These are phyloP conservation scores for Drosophila simulans DNA, from an alignment of 1,140 invertebrate species.

Conservation along the genomic window DNA sequence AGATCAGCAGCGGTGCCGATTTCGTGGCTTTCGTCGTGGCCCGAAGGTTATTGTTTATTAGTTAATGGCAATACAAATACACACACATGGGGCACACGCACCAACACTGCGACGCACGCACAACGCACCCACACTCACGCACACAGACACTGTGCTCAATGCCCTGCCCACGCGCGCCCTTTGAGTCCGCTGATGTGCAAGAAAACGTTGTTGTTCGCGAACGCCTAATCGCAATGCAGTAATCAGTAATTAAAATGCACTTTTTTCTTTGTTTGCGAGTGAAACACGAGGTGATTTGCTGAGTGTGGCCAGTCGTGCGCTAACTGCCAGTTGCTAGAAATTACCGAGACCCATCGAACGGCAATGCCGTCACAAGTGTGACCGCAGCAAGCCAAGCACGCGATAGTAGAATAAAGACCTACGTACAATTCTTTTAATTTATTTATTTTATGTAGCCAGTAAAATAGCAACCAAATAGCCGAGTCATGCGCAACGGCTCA, in stretches of 20 bases:
- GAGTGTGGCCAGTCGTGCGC: slow-evolving; percentile 24
- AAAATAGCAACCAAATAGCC: background rate
- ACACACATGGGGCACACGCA: slow-evolving; percentile 39
- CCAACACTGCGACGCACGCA: slow-evolving; percentile 47
- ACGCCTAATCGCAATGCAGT: slow-evolving; percentile 53
- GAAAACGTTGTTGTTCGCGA: slow-evolving; percentile 49
- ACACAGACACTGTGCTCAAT: slow-evolving; percentile 29
- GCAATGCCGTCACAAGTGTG: background rate
- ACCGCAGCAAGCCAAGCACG: slow-evolving; percentile 26
- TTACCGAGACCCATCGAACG: too few species aligned
- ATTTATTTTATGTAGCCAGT: slow-evolving; percentile 9
- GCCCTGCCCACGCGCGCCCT: slow-evolving; percentile 47
- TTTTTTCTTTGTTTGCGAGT: slow-evolving; percentile 81
- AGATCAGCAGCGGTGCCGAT: slow-evolving; percentile 20
- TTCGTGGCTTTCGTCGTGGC: slow-evolving; percentile 45
- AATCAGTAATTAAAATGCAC: slow-evolving; percentile 77
- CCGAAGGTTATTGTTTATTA: slow-evolving; percentile 82
- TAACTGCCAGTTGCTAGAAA: background rate
- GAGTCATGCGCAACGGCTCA: slow-evolving; percentile 66
- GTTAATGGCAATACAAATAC: slow-evolving; percentile 78
- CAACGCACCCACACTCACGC: slow-evolving; percentile 39
- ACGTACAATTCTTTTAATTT: slow-evolving; percentile 11
- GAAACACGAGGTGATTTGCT: slow-evolving; percentile 74
- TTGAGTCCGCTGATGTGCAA: slow-evolving; percentile 24
- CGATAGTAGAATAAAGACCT: slow-evolving; percentile 54